Evolutionary conservation across 2,888 invertebrate genomes (phyloP), one percentile per base, ranked within the genome.

Genomic region (Temnothorax rugatulus): DNA sequence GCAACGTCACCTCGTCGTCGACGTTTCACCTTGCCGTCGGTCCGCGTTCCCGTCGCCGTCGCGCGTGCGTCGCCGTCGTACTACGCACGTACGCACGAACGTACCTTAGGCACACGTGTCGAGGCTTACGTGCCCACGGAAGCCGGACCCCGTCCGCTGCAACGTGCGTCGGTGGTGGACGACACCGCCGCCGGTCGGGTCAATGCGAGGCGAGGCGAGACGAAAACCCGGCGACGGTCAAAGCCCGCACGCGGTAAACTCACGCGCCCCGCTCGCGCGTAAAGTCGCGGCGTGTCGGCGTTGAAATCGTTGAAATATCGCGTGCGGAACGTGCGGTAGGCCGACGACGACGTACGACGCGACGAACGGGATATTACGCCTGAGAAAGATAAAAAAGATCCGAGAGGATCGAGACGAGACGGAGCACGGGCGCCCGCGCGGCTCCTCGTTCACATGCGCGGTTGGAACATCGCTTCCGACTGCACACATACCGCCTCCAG

Each of bases 401-500:
- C 61, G 50, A 29, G 29, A 61, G 73, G 1, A 44, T 18, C 29
- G 21, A 61, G 2, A 15, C 54, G 38, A 88, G 76, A 86, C 83
- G 85, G 79, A 83, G 76, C 86, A 50, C 82, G 84, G 85, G 84
- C 87, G 83, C 84, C 77, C 88, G 89, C 83, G 85, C 87, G 83
- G 85, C 86, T 86, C 83, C 84, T 83, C 83, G 84, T 90, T 87
- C 90, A 89, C 86, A 81, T 86, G 90, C 90, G 89, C 90, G 89
- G 87, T 84, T 84, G 88, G 81, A 87, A 83, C 89, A 85, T 88
- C 87, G 90, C 75, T 86, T 84, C 87, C 79, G 86, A 89, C 86
- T 82, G 63, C 69, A 41, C 34, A 61, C 50, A n/a, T 21, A 63
- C 41, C 63, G n/a, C 64, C 15, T 38, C 13, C 90, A 90, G 90